Base-by-base conservation (phyloP, 2,797 vertebrate genomes). In the Pseudotriccus pelzelni region DNA sequence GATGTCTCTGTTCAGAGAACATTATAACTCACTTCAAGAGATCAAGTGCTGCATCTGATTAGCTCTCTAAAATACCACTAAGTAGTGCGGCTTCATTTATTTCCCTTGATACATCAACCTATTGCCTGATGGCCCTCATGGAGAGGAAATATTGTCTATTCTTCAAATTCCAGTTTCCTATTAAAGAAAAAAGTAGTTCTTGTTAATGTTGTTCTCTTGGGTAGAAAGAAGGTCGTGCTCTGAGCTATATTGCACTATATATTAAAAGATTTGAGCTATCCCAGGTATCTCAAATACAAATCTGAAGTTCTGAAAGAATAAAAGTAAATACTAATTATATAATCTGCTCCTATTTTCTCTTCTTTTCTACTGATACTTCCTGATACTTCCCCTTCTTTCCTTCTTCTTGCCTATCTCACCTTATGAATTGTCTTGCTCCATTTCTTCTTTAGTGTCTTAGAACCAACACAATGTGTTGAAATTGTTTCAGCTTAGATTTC, bases 111-210 rank as follows among this genome's bases (percentile, higher is more conserved):
- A 56, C 14, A 50, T 59, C 13, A 16, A 20, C 39, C 36, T 90
- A 13, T 88, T 76, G 23, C 74, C 67, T 63, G 47, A 49, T 67
- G 47, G 58, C 47, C 25, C 36, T 93, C 46, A 24, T 19, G 12
- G 89, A 72, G 50, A 69, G 47, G 78, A 94, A 87, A 89, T 92
- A 92, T 15, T 91, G 22, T 47, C 72, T 78, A 21, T 87, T 91
- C 75, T 72, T 94, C 53, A 93, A 66, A 9, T 68, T 84, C 25
- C 69, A 28, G 4, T 69, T 94, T 91, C 49, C 44, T 75, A 77
- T 59, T 86, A 63, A 69, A 69, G 23, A 56, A 53, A n/a, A 56
- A 64, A 56, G 46, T 3, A 27, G 8, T 50, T 84, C 24, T 78
- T 90, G 83, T 84, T 47, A 90, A 47, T 69, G 67, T 55, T 14